These are phyloP conservation scores for Pandion haliaetus DNA, from an alignment of 2,113 vertebrate species.

Conservation along the genomic window DNA sequence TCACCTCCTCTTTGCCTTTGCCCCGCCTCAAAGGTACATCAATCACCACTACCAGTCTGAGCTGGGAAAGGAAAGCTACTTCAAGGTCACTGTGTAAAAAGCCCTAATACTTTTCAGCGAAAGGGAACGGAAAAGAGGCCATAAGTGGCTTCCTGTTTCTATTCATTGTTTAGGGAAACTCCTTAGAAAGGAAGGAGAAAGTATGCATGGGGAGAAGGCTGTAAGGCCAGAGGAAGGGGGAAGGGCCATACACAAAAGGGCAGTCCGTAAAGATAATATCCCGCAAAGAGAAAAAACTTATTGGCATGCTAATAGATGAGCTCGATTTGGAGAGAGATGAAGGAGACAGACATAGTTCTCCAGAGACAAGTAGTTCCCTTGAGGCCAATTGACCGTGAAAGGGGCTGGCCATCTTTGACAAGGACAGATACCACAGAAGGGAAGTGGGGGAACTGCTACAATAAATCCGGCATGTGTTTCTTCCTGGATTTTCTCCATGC, in stretches of 20 bases:
- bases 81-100: constrained; percentile 27
- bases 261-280: not conserved
- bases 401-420: not conserved
- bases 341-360: not conserved
- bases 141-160: not conserved
- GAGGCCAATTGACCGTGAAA: not conserved
- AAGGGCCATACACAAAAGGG: not conserved
- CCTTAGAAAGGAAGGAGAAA: constrained; percentile 41
- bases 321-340: not conserved
- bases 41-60: not conserved
- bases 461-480: not conserved
- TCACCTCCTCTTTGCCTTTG: not conserved
- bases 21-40: not conserved
- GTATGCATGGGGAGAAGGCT: not conserved
- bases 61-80: constrained; percentile 1
- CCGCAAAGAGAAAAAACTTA: not conserved
- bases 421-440: not conserved
- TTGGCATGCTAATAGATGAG: not conserved
- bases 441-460: not conserved
- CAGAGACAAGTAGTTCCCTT: not conserved
- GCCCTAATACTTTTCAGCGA: not conserved
- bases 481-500: not conserved
- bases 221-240: not conserved
- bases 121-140: not conserved
- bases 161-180: constrained; percentile 23